phyloP scores from a whole-genome alignment of 2,113 vertebrate genomes.

The Colius striatus region DNA sequence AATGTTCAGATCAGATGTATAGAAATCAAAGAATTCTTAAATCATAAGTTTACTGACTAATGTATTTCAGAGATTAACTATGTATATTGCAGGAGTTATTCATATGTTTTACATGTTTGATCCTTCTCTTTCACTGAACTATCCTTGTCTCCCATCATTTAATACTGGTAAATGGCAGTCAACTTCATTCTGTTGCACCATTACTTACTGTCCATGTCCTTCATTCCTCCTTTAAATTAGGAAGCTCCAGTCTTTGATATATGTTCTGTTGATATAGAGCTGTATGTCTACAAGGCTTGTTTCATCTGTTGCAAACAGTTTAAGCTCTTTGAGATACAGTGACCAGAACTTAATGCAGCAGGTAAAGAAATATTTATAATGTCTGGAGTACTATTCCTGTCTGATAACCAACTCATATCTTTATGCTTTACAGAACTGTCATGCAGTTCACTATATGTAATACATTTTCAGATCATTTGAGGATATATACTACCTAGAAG shows the following conservation, averaged over 20 bases:
- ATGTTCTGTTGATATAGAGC: not conserved
- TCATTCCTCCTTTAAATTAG: not conserved
- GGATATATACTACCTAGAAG: slow-evolving; percentile 9
- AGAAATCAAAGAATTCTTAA: not conserved
- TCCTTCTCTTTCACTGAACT: not conserved
- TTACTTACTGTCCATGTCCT: not conserved
- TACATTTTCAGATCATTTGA: slow-evolving; percentile 37
- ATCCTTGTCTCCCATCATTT: not conserved
- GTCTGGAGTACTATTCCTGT: not conserved
- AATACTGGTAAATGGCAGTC: not conserved
- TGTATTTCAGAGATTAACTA: not conserved
- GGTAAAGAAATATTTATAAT: not conserved
- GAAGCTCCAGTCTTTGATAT: not conserved
- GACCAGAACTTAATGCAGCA: not conserved
- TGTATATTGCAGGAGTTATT: not conserved
- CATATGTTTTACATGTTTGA: not conserved
- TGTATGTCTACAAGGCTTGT: not conserved
- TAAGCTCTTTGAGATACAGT: not conserved
- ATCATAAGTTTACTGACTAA: not conserved
- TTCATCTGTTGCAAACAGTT: not conserved
- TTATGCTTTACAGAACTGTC: not conserved
- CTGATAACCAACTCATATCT: slow-evolving; percentile 6
- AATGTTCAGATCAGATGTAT: not conserved
- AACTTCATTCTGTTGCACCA: not conserved
- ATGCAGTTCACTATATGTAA: not conserved